A percentile compares a stretch with the other conserved stretches of the same genome.
Evolutionary conservation across 2,113 vertebrate species (phyloP).

Genomic region (Vanacampus margaritifer): DNA sequence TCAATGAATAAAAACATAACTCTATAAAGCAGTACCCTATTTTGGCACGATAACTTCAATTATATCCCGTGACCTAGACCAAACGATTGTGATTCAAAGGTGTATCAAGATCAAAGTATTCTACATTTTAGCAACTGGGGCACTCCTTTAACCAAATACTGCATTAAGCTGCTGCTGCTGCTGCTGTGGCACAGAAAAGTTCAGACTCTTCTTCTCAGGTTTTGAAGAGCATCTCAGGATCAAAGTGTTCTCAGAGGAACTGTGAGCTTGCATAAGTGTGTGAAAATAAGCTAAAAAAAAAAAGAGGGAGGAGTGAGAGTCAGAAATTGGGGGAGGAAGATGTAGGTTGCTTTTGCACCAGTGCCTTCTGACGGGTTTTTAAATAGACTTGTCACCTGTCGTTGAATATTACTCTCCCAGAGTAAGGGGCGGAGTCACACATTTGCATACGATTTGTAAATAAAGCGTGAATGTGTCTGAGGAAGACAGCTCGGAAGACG

Average conservation of each 20-base stretch:
- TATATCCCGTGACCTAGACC: neutral
- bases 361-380: constrained; percentile 47
- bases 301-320: constrained; percentile 7
- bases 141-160: constrained; percentile 19
- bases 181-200: constrained; percentile 57
- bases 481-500: neutral
- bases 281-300: constrained; percentile 11
- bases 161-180: constrained; percentile 27
- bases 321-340: constrained; percentile 26
- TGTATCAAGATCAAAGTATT: neutral
- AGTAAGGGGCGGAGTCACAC: constrained; percentile 21
- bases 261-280: constrained; percentile 31
- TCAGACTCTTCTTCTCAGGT: constrained; percentile 37
- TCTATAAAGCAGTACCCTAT: neutral
- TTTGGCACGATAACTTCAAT: neutral
- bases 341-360: constrained; percentile 32
- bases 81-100: constrained; percentile 14
- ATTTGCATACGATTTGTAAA: constrained; percentile 3
- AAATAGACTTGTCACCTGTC: constrained; percentile 29
- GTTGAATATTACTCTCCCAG: constrained; percentile 21
- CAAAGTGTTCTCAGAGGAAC: constrained; percentile 58
- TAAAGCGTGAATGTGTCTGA: neutral
- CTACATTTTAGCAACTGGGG: constrained; percentile 28
- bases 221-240: constrained; percentile 51
- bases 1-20: no score